These are phyloP conservation scores for Prunella fulvescens DNA, from an alignment of 2,113 vertebrate species.

Conservation along the genomic window DNA sequence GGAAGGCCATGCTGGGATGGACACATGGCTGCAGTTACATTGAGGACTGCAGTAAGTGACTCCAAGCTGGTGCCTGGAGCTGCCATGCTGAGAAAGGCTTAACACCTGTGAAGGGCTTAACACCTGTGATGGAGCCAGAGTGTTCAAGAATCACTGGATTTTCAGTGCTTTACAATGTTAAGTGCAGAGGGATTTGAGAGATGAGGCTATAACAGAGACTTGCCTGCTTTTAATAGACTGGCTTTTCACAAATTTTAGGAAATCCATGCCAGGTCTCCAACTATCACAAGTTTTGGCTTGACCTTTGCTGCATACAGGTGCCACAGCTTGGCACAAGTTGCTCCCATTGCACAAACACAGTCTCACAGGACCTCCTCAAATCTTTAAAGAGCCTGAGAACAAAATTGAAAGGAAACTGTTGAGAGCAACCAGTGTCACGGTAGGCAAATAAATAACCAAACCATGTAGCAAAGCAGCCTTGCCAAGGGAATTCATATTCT, in stretches of 20 bases:
- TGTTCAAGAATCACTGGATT: not conserved
- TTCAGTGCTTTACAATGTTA: not conserved
- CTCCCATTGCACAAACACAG: fast-evolving
- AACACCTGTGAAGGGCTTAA: not conserved
- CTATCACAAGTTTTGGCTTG: not conserved
- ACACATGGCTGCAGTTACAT: not conserved
- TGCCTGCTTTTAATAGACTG: not conserved
- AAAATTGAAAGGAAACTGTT: not conserved
- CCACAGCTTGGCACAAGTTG: not conserved
- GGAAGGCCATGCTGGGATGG: fast-evolving
- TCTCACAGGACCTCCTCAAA: not conserved
- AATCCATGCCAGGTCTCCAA: not conserved
- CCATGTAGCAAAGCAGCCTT: not conserved
- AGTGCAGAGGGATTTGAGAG: not conserved
- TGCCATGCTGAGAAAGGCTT: not conserved
- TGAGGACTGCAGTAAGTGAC: not conserved
- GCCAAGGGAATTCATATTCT: not conserved
- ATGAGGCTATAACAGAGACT: not conserved
- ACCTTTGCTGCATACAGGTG: fast-evolving
- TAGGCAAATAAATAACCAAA: not conserved
- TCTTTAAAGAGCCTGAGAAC: not conserved
- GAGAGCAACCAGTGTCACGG: not conserved
- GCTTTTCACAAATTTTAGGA: not conserved
- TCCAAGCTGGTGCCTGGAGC: fast-evolving
- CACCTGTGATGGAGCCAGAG: not conserved